Conservation (phyloP, 2,888 invertebrate genomes). For the Brachyptera risi region DNA sequence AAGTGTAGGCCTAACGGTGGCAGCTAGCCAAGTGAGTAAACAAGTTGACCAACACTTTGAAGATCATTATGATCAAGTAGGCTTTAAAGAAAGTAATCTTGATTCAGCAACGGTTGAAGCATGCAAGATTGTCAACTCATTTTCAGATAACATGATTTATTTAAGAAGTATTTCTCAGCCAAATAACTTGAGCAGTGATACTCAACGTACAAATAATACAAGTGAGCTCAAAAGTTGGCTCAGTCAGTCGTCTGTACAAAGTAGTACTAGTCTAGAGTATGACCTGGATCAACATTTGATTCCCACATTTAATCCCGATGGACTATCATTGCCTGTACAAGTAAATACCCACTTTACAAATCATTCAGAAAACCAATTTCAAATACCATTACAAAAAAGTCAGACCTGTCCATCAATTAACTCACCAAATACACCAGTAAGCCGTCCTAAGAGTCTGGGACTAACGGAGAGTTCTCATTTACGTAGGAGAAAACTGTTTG, state of each 20-base stretch:
- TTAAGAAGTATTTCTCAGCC: conserved; percentile 5
- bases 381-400: too few species aligned
- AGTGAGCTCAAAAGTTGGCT: neutral
- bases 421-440: too few species aligned
- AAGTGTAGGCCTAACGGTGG: neutral
- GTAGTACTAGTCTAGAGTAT: neutral
- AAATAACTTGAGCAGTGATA: neutral
- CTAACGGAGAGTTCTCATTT: neutral
- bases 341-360: neutral
- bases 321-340: neutral
- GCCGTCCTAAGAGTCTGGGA: neutral
- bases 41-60: neutral
- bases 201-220: neutral
- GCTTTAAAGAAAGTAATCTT: neutral
- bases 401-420: too few species aligned
- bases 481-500: neutral
- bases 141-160: too few species aligned
- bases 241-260: neutral
- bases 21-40: neutral
- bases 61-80: neutral
- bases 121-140: too few species aligned
- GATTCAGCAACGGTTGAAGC: neutral
- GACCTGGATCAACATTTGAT: neutral
- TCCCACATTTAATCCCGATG: too few species aligned
- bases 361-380: too few species aligned